Conservation (phyloP, 1,140 invertebrate species). For the Bombus pyrosoma region DNA sequence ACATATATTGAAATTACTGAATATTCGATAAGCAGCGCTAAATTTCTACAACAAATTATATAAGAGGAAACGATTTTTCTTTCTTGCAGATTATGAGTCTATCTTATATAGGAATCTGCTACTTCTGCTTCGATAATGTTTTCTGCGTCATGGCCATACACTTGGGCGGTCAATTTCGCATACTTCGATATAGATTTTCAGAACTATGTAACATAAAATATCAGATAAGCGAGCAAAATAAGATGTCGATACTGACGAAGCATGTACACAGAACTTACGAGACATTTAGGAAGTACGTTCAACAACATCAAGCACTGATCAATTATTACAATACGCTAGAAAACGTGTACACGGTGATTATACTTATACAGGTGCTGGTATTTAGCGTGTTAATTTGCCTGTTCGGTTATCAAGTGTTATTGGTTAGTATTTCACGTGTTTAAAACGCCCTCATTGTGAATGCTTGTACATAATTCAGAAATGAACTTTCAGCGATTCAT, state of each 20-base stretch:
- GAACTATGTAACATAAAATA: background rate
- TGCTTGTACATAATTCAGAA: too few species aligned
- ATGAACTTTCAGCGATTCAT: background rate
- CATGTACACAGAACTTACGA: background rate
- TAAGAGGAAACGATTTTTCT: background rate
- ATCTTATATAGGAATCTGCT: slow-evolving; percentile 55
- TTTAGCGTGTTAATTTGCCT: slow-evolving; percentile 65
- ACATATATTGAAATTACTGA: background rate
- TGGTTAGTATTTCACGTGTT: slow-evolving; percentile 15
- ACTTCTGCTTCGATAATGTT: slow-evolving; percentile 67
- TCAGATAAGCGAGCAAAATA: background rate
- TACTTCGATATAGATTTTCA: slow-evolving; percentile 46
- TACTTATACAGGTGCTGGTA: slow-evolving; percentile 57
- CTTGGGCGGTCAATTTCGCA: slow-evolving; percentile 61
- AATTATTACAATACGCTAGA: slow-evolving; percentile 48
- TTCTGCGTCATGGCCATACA: slow-evolving; percentile 64
- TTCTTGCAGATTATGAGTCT: slow-evolving; percentile 46
- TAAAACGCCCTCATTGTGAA: background rate
- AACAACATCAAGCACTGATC: slow-evolving; percentile 51
- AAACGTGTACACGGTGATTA: slow-evolving; percentile 51
- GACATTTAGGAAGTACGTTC: slow-evolving; percentile 40
- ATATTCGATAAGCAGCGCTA: background rate
- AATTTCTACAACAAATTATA: background rate
- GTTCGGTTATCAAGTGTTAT: slow-evolving; percentile 55
- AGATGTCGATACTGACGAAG: too few species aligned